Conservation (phyloP, 1,140 invertebrate genomes). For the Drosophila truncata region DNA sequence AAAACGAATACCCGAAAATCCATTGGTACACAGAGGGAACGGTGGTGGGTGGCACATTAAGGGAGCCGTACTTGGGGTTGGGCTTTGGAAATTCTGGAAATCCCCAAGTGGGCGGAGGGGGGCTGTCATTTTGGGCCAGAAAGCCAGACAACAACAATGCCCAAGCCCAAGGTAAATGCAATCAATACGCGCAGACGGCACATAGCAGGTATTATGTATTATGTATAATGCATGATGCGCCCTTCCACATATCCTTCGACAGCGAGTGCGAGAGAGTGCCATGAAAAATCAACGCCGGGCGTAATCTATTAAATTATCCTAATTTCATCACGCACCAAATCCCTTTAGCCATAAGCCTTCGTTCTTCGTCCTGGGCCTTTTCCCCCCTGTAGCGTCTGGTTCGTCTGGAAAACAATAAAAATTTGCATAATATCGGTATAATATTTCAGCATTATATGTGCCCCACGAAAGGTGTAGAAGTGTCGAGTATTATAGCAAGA, state of each 20-base stretch:
- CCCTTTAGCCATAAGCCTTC: slow-evolving; percentile 70
- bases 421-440: slow-evolving; percentile 84
- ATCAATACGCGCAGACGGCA: slow-evolving; percentile 81
- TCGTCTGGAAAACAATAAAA: slow-evolving; percentile 77
- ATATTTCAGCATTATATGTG: slow-evolving; percentile 80
- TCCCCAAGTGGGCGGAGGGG: slow-evolving; percentile 45
- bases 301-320: slow-evolving; percentile 84
- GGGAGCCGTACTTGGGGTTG: slow-evolving; percentile 11
- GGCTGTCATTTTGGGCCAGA: slow-evolving; percentile 36
- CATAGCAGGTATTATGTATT: slow-evolving; percentile 77
- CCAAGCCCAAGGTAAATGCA: slow-evolving; percentile 68
- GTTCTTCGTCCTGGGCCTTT: slow-evolving; percentile 19
- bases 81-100: slow-evolving; percentile 27
- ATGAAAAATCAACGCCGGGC: slow-evolving; percentile 79
- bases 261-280: slow-evolving; percentile 26
- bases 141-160: slow-evolving; percentile 76
- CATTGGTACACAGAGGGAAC: slow-evolving; percentile 5
- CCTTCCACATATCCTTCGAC: neutral
- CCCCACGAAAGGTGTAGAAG: slow-evolving; percentile 68
- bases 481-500: slow-evolving; percentile 64
- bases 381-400: slow-evolving; percentile 12
- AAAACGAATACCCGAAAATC: slow-evolving; percentile 48
- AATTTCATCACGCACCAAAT: slow-evolving; percentile 84
- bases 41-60: slow-evolving; percentile 43
- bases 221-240: slow-evolving; percentile 75